A percentile compares a stretch with the other conserved stretches of the same genome.
phyloP scores from a whole-genome alignment of 1,140 invertebrate genomes.

The Liolophura sinensis region DNA sequence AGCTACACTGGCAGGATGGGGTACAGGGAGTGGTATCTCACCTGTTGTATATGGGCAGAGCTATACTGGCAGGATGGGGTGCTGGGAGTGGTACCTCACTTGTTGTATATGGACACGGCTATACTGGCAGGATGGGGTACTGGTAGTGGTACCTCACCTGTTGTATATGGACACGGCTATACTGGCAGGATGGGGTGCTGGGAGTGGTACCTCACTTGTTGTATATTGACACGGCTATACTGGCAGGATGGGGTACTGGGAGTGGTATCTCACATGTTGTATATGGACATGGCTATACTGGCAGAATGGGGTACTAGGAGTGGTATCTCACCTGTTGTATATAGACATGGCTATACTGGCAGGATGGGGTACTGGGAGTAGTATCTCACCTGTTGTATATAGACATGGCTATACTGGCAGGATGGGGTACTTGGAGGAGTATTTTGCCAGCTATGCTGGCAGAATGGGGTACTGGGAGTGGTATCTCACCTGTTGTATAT shows the following conservation, averaged over 20 bases:
- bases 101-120: constrained; percentile 79
- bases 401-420: constrained; percentile 82
- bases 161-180: too few species aligned
- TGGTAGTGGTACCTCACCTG: constrained; percentile 79
- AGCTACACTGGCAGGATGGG: constrained; percentile 84
- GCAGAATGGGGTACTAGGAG: background rate
- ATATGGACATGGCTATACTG: too few species aligned
- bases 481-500: constrained; percentile 67
- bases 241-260: constrained; percentile 83
- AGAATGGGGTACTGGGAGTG: background rate
- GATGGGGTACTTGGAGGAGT: constrained; percentile 84
- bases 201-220: constrained; percentile 55
- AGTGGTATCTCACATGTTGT: constrained; percentile 79
- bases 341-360: constrained; percentile 85
- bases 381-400: constrained; percentile 75
- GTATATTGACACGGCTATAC: constrained; percentile 83
- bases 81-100: constrained; percentile 17
- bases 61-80: background rate
- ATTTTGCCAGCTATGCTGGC: too few species aligned
- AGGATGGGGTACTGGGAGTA: constrained; percentile 84
- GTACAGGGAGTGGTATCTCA: constrained; percentile 81
- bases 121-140: constrained; percentile 86
- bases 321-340: constrained; percentile 61
- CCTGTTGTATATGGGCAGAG: too few species aligned
- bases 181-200: background rate